Evolutionary conservation across 2,888 invertebrate genomes (phyloP), one percentile per base, ranked within the genome.

Genomic region (Malacosoma neustria): DNA sequence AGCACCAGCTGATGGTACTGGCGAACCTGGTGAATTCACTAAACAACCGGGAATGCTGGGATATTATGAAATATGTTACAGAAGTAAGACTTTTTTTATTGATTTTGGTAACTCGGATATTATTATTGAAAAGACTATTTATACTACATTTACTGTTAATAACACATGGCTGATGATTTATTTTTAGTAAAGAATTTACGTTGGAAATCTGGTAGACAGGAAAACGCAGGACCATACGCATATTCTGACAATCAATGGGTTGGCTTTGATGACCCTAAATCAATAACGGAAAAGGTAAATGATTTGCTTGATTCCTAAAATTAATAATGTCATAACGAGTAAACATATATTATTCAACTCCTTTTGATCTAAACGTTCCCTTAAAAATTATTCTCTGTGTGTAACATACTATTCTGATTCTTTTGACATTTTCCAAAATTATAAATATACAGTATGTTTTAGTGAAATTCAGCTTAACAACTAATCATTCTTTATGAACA

Each of bases 11-110:
- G 87, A 87, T 0, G 95, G 94, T 0, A 92, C 94, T 0, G 96
- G 96, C 0, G 89, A 89, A 36, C 87, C 94, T 0, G 95, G 95
- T 13, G 93, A 94, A 60, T 92, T 90, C 45, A 95, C 95, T 0
- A 91, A 90, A 45, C 95, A 95, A 68, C 93, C 94, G 0, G 96
- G 96, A 55, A 95, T 95, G 93, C 64, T 96, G 52, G 91, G 94
- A 0, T 96, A 94, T 64, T 94, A 94, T 57, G 96, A 96, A 81
- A 91, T 96, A 45, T 95, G 95, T 56, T 89, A 92, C 38, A 87
- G 90, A 71, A 75, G 87, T 87, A 48, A 40, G 51, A 29, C 3
- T 32, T n/a, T 6, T 13, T 30, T 33, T 7, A 13, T 15, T 11
- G 14, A n/a, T 29, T 6, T 34, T 31, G 9, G n/a, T n/a, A n/a